Conservation (phyloP, 1,140 invertebrate genomes). For the Rhagoletis pomonella region DNA sequence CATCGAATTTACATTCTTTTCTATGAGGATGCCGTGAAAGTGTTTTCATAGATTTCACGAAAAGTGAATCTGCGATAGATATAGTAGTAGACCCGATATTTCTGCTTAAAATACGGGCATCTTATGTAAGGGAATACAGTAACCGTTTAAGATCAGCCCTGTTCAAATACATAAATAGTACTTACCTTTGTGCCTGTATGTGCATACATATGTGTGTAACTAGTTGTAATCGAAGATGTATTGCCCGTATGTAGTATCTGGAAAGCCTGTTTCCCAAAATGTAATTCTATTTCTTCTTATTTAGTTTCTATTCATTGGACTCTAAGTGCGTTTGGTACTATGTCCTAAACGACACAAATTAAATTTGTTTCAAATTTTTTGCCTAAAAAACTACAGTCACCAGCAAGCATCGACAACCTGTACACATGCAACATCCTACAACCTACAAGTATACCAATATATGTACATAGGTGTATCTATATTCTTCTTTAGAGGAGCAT, state of each 20-base stretch:
- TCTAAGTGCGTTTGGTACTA: slow-evolving; percentile 30
- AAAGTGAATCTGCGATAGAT: too few species aligned
- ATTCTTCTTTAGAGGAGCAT: background rate
- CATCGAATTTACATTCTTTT: too few species aligned
- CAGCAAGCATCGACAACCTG: background rate
- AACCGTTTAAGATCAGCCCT: too few species aligned
- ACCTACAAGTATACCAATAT: background rate
- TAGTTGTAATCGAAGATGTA: too few species aligned
- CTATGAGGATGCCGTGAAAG: too few species aligned
- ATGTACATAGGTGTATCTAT: background rate
- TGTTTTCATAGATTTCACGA: too few species aligned
- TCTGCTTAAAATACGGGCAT: too few species aligned
- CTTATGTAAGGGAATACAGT: too few species aligned
- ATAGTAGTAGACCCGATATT: too few species aligned
- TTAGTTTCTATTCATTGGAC: background rate
- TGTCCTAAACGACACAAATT: slow-evolving; percentile 27
- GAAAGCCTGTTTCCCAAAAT: too few species aligned
- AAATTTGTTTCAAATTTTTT: slow-evolving; percentile 28
- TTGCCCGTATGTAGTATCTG: too few species aligned
- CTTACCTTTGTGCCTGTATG: background rate
- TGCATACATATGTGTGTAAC: background rate
- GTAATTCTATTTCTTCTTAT: background rate
- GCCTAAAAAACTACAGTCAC: slow-evolving; percentile 9
- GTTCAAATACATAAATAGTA: too few species aligned
- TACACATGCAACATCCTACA: background rate